Evolutionary conservation across 2,797 vertebrate genomes (phyloP), one percentile per base, ranked within the genome.

Genomic region (Rhinatrema bivittatum): DNA sequence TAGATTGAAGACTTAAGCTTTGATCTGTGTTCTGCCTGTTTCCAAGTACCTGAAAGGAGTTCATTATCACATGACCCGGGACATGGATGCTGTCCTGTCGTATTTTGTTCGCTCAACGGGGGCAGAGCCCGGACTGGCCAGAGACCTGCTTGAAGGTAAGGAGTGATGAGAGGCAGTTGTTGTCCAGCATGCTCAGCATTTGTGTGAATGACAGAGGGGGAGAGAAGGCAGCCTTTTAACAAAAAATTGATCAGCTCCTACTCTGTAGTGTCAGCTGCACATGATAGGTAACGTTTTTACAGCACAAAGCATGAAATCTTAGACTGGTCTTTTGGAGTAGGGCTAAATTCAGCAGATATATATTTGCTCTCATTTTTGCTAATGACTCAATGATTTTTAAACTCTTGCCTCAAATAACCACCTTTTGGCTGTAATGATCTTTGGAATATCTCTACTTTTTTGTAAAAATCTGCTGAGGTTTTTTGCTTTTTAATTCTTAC

Each of bases 41-140:
- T 17, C 39, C 46, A 37, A 18, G 44, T 12, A 32, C 48, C 19
- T 7, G 25, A 34, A 32, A 43, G 39, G 59, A 72, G 72, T 84
- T 85, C 81, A 88, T 87, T 89, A 89, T 89, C 85, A 79, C 90
- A 87, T 88, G 84, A 86, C 90, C 81, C 83, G 66, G 87, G 93
- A 91, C 82, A 97, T 96, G 94, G 95, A 98, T 80, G 77, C 91
- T 66, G 90, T 97, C 81, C 87, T 98, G 60, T 96, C 93, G 32
- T 91, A 95, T 78, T 98, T 98, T 85, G 92, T 98, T 63, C 91
- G 91, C 86, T 94, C 94, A 25, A 97, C 94, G 20, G 94, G 93
- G 79, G 93, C 93, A 38, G 94, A 98, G 79, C 94, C 94, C 0
- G 95, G 94, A 45, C 75, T 97, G 83, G 93, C 93, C 56, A 84